These are phyloP conservation scores for Pogona vitticeps DNA, from an alignment of 2,113 vertebrate genomes.

Conservation along the genomic window DNA sequence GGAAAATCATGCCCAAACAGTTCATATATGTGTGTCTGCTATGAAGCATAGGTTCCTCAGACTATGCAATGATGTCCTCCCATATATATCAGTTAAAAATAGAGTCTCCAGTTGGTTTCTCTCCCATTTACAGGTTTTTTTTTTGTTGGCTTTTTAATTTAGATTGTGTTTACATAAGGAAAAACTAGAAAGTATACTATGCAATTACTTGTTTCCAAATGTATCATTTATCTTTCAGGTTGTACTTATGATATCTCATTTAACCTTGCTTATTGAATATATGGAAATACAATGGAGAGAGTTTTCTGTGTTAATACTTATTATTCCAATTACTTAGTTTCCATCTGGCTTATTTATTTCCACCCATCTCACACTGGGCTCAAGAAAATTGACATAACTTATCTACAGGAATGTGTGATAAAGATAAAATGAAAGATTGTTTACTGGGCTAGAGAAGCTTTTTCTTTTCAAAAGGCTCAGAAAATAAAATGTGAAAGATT, in stretches of 20 bases:
- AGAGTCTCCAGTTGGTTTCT: neutral
- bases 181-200: constrained; percentile 30
- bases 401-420: constrained; percentile 45
- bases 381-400: constrained; percentile 47
- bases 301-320: constrained; percentile 55
- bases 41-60: constrained; percentile 3
- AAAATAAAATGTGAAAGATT: constrained; percentile 45
- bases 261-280: constrained; percentile 49
- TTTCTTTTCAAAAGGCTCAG: constrained; percentile 49
- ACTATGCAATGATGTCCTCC: neutral
- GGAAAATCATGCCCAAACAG: neutral
- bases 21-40: neutral
- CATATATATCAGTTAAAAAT: constrained; percentile 6
- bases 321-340: constrained; percentile 51
- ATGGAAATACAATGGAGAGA: constrained; percentile 41
- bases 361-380: constrained; percentile 38
- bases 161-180: neutral
- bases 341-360: constrained; percentile 54
- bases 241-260: constrained; percentile 52
- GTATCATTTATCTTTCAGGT: constrained; percentile 30
- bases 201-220: constrained; percentile 7
- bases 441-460: constrained; percentile 45
- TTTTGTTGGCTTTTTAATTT: constrained; percentile 30
- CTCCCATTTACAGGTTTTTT: neutral
- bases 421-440: constrained; percentile 61